Evolutionary conservation across 2,113 vertebrate genomes (phyloP).

Genomic region (Dasyornis broadbenti): DNA sequence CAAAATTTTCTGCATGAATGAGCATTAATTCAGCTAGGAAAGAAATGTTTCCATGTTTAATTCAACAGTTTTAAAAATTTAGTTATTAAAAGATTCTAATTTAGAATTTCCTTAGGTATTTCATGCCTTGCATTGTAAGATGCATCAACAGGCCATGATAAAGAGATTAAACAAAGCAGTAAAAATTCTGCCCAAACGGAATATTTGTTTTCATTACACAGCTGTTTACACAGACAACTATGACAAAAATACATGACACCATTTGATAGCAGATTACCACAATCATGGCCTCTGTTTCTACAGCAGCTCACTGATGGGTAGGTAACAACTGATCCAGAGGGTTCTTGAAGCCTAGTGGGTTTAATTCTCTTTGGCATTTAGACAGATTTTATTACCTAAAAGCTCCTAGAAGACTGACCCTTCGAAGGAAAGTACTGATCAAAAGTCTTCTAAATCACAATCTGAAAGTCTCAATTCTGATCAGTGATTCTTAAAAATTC

Average conservation of each 20-base stretch:
- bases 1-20: slow-evolving; percentile 38
- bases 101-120: slow-evolving; percentile 31
- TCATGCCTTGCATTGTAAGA: neutral
- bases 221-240: neutral
- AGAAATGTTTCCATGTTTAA: slow-evolving; percentile 54
- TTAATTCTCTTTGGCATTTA: neutral
- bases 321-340: neutral
- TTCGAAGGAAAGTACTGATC: neutral
- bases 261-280: neutral
- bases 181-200: neutral
- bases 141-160: neutral
- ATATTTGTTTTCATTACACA: neutral
- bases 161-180: neutral
- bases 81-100: slow-evolving; percentile 15
- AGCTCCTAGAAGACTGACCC: neutral
- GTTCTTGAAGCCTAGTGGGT: neutral
- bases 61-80: slow-evolving; percentile 50
- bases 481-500: neutral
- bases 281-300: neutral
- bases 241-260: neutral
- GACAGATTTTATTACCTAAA: neutral
- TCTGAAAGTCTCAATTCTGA: neutral
- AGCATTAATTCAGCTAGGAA: slow-evolving; percentile 42
- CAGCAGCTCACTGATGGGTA: neutral
- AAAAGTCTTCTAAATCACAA: neutral